These are phyloP conservation scores for Pararge aegeria DNA, from an alignment of 1,140 invertebrate species.

Conservation along the genomic window DNA sequence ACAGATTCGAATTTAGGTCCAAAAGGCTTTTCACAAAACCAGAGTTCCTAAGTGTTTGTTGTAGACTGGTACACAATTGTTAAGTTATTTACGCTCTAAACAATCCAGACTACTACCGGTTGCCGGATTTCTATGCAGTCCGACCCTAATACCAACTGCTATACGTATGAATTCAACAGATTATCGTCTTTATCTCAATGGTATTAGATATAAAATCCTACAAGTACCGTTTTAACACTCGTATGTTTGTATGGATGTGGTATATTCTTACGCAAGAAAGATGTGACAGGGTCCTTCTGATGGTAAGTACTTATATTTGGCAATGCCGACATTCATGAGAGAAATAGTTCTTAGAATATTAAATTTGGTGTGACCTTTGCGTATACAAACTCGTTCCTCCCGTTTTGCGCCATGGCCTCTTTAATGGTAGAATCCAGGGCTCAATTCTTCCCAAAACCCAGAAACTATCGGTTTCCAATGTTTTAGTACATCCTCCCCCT, in stretches of 20 bases:
- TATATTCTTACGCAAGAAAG: conserved; percentile 19
- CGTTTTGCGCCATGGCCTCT: too few species aligned
- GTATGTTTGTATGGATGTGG: neutral
- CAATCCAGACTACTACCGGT: neutral
- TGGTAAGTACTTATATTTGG: conserved; percentile 19
- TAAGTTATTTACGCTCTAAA: neutral
- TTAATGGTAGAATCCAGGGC: too few species aligned
- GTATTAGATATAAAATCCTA: neutral
- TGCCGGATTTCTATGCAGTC: neutral
- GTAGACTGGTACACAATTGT: too few species aligned
- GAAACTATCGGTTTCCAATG: too few species aligned
- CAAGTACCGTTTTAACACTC: neutral
- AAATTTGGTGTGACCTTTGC: conserved; percentile 9
- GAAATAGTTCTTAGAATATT: conserved; percentile 26
- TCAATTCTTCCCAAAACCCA: too few species aligned
- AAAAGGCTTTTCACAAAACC: too few species aligned
- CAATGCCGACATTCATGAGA: conserved; percentile 19
- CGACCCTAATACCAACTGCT: neutral
- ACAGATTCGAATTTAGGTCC: too few species aligned
- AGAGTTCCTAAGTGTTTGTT: too few species aligned
- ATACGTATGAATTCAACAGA: conserved; percentile 4
- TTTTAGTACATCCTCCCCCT: too few species aligned
- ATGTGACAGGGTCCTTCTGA: conserved; percentile 23
- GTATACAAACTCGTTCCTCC: too few species aligned
- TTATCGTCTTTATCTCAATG: conserved; percentile 13